Percentiles rank a stretch among this genome's conserved stretches.
Evolutionary conservation across 2,797 vertebrate genomes (phyloP).

Genomic region (Hypotaenidia philippensis): DNA sequence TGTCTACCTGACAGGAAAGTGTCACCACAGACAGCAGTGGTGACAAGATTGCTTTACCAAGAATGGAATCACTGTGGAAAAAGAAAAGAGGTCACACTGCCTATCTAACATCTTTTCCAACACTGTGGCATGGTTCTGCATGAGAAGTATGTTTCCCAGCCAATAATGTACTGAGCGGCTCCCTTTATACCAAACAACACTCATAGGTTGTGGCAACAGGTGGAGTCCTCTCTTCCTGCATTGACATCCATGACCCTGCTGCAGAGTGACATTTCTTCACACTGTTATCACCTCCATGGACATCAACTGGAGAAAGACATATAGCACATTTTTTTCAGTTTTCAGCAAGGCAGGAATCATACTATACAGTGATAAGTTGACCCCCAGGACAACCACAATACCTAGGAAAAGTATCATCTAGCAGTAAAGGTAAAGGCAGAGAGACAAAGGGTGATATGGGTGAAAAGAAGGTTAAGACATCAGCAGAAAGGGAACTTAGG

Average conservation of each 20-base stretch:
- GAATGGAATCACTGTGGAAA: neutral
- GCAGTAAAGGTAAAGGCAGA: neutral
- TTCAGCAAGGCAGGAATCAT: neutral
- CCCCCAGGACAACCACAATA: neutral
- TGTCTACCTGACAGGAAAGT: neutral
- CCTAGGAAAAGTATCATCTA: neutral
- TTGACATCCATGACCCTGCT: neutral
- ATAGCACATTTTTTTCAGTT: neutral
- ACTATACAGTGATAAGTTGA: neutral
- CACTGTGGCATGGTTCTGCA: neutral
- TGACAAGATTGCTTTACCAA: neutral
- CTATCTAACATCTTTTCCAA: neutral
- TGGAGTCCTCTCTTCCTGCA: neutral
- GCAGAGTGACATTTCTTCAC: neutral
- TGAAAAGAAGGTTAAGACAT: neutral
- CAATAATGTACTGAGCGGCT: neutral
- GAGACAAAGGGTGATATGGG: neutral
- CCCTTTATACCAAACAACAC: neutral
- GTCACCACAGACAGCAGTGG: neutral
- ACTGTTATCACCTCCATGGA: neutral
- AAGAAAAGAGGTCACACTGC: neutral
- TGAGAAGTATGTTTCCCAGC: neutral
- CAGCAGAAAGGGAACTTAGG: neutral
- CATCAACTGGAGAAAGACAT: neutral
- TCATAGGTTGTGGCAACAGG: neutral